These are phyloP conservation scores for Heterohyrax brucei DNA, from an alignment of 2,797 vertebrate species.

Conservation along the genomic window DNA sequence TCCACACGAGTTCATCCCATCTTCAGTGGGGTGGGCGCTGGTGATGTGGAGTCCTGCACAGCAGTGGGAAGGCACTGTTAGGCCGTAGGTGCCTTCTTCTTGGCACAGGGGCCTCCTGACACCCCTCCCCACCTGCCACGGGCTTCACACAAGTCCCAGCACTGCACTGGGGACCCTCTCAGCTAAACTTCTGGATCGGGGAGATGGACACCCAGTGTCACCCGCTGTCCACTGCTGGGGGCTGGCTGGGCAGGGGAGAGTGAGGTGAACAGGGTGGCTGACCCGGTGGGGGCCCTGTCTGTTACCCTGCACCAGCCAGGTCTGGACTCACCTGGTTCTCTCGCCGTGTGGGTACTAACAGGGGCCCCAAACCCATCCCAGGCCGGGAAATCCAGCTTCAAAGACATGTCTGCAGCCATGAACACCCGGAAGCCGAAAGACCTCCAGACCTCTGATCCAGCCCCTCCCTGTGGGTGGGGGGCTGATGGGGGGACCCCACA, in stretches of 20 bases:
- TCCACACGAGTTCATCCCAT: no score
- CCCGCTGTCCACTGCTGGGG: neutral
- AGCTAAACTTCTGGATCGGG: no score
- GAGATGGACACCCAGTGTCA: no score
- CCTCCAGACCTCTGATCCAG: no score
- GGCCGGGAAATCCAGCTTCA: neutral
- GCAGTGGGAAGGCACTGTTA: no score
- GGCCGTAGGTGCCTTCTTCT: no score
- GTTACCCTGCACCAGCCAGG: neutral
- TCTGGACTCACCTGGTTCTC: neutral
- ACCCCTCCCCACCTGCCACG: neutral
- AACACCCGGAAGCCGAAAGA: neutral
- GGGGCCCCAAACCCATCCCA: fast-evolving
- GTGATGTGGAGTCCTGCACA: no score
- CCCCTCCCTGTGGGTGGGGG: no score
- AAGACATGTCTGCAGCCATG: neutral
- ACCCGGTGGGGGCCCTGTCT: neutral
- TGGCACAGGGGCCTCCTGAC: no score
- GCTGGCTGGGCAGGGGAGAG: neutral
- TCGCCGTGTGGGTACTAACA: neutral
- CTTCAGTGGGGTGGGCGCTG: no score
- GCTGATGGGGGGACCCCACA: fast-evolving
- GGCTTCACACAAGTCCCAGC: no score
- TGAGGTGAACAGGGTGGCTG: fast-evolving
- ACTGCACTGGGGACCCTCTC: no score